These are phyloP conservation scores for Drosophila setifemur DNA, from an alignment of 1,140 invertebrate species.

Conservation along the genomic window DNA sequence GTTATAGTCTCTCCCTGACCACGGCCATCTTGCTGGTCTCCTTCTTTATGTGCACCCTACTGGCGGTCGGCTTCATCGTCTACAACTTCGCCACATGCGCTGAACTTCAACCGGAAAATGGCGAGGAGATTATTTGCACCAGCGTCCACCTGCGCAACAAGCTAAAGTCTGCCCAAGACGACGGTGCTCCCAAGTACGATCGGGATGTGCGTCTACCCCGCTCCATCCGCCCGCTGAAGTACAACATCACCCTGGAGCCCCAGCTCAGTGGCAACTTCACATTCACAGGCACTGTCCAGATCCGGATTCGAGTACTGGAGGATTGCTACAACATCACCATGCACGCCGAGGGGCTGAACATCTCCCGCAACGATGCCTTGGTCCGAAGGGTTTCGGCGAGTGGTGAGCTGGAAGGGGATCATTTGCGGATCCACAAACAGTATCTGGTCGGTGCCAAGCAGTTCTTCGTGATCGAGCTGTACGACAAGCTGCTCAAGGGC, in stretches of 20 bases:
- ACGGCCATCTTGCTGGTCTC: constrained; percentile 64
- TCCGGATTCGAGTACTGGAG: constrained; percentile 86
- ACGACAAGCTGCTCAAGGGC: constrained; percentile 84
- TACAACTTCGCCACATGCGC: constrained; percentile 88
- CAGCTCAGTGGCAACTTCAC: constrained; percentile 90
- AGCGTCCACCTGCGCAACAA: constrained; percentile 82
- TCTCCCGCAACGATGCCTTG: constrained; percentile 84
- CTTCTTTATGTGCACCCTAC: constrained; percentile 69
- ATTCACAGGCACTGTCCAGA: constrained; percentile 88
- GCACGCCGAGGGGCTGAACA: constrained; percentile 88
- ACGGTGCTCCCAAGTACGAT: constrained; percentile 61
- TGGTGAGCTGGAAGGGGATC: constrained; percentile 32
- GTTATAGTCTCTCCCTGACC: constrained; percentile 54
- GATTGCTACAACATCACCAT: constrained; percentile 89
- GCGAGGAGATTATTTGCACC: constrained; percentile 74
- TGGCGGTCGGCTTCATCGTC: constrained; percentile 86
- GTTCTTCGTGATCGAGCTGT: constrained; percentile 88
- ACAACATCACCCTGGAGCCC: constrained; percentile 88
- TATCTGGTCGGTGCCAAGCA: constrained; percentile 85
- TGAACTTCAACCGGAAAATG: constrained; percentile 73
- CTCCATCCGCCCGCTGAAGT: constrained; percentile 86
- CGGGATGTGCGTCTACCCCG: constrained; percentile 87
- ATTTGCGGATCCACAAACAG: constrained; percentile 84
- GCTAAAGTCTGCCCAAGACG: constrained; percentile 47
- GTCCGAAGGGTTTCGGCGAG: constrained; percentile 66